phyloP scores from a whole-genome alignment of 2,113 vertebrate species.

The Fregetta grallaria region DNA sequence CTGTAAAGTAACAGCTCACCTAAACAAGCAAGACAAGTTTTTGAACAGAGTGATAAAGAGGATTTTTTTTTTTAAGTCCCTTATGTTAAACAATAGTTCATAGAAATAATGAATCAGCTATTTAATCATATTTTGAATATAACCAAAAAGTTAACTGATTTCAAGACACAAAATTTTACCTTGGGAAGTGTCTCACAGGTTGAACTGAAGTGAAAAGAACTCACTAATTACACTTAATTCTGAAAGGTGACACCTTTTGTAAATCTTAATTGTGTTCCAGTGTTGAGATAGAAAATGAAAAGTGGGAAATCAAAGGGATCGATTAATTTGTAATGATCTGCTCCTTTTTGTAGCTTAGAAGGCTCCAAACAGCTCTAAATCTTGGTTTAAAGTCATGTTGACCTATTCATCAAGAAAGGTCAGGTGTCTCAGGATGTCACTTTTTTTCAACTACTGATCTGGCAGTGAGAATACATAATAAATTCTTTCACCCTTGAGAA shows the following conservation, averaged over 20 bases:
- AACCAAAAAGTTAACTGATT: not conserved
- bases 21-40: not conserved
- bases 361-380: not conserved
- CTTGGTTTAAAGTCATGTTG: not conserved
- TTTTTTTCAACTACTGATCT: not conserved
- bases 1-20: not conserved
- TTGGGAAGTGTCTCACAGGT: not conserved
- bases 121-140: not conserved
- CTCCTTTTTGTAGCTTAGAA: not conserved
- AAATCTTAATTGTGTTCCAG: not conserved
- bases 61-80: not conserved
- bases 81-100: not conserved
- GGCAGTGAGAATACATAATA: not conserved
- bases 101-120: not conserved
- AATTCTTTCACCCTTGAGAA: not conserved
- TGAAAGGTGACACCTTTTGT: not conserved
- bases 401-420: conserved; percentile 26
- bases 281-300: not conserved
- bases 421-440: not conserved
- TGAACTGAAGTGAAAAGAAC: not conserved
- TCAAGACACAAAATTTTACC: not conserved
- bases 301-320: not conserved
- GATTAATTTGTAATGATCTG: conserved; percentile 9
- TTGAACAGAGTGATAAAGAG: not conserved
- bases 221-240: conserved; percentile 15